These are phyloP conservation scores for Drosophila nigromelanica DNA, from an alignment of 1,140 invertebrate species.

Conservation along the genomic window DNA sequence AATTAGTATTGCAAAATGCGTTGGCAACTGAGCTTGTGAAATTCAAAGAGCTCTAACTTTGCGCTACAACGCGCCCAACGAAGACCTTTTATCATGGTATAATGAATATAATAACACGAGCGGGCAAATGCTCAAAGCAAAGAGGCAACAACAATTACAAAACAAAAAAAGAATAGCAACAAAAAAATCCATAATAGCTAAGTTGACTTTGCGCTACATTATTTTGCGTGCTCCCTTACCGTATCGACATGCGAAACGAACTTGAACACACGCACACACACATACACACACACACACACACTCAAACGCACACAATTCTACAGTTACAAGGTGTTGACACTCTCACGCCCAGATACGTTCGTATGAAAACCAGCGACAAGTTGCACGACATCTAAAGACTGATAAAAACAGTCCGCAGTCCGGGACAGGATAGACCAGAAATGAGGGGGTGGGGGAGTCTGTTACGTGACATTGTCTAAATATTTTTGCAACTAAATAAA, in stretches of 20 bases:
- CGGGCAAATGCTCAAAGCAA: conserved; percentile 36
- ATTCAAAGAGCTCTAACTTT: conserved; percentile 19
- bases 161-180: not conserved
- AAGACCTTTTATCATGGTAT: conserved; percentile 59
- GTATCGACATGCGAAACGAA: conserved; percentile 21
- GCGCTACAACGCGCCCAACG: conserved; percentile 4
- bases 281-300: not conserved
- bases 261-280: not conserved
- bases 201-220: conserved; percentile 33
- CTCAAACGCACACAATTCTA: not conserved
- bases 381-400: conserved; percentile 34
- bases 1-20: conserved; percentile 67
- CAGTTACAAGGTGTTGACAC: conserved; percentile 43
- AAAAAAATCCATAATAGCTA: conserved; percentile 56
- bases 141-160: conserved; percentile 4
- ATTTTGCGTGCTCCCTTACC: conserved; percentile 27
- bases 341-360: conserved; percentile 46
- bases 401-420: not conserved
- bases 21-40: conserved; percentile 5
- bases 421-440: not conserved
- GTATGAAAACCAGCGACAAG: conserved; percentile 40
- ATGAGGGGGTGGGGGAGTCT: not conserved
- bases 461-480: conserved; percentile 35
- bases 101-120: conserved; percentile 53
- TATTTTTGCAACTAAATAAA: conserved; percentile 45